Base-by-base conservation (phyloP, 2,797 vertebrate genomes). In the Neomorphus geoffroyi region DNA sequence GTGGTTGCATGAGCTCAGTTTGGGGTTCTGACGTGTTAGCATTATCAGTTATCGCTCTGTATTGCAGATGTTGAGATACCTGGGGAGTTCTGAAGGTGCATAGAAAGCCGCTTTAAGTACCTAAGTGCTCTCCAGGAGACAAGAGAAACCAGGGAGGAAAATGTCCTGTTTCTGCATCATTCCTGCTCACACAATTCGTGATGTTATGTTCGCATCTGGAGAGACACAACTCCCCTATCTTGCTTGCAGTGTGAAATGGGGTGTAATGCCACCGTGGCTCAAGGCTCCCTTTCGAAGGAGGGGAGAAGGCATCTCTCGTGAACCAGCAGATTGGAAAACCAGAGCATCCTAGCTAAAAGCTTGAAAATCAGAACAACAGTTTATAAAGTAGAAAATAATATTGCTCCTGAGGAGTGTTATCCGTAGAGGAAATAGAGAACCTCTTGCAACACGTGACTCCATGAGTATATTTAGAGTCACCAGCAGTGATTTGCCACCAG, bases 271-370 rank as follows among this genome's bases (percentile, higher is more conserved):
- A 1, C 41, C 7, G 35, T 0, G 1, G 45, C 86, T 92, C 86
- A 67, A 80, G 61, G 54, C 69, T 90, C 54, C 37, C 75, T 90
- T 64, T 80, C 50, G 79, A 58, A 72, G 26, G 37, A 83, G 79
- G 56, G 39, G 15, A 93, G 73, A 86, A 39, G 11, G n/a, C 64
- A 81, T 72, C 88, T 93, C 80, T 81, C 58, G 88, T 83, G 80
- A 94, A 90, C 39, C 26, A 7, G 64, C 45, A 73, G 79, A 94
- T 75, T 82, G 71, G 74, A 92, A 92, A 95, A 95, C 24, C 92
- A 94, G 88, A 94, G 64, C 80, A 85, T 73, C 74, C 71, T 27
- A 35, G 45, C 78, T 78, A 33, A 86, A 82, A 90, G 3, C 4
- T 30, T 62, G 43, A 90, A 93, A 92, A 28, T 21, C 77, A 80